Evolutionary conservation across 2,113 vertebrate species (phyloP).

Genomic region (Leptosomus discolor): DNA sequence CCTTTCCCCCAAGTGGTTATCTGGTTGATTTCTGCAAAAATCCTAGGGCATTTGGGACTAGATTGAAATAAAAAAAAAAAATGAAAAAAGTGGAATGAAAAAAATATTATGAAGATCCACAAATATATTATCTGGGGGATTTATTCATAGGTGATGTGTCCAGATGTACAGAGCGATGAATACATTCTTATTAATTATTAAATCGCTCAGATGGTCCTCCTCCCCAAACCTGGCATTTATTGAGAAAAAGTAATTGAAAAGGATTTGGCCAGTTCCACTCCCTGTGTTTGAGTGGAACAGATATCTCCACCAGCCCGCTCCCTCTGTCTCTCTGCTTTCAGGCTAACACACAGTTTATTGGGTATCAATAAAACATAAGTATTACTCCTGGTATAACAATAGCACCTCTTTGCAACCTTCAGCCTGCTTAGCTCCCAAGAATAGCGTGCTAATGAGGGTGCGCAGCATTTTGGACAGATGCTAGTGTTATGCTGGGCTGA

Average conservation of each 20-base stretch:
- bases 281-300: background rate
- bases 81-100: background rate
- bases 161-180: background rate
- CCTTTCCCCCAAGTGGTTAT: background rate
- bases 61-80: background rate
- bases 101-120: background rate
- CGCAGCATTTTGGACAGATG: constrained; percentile 59
- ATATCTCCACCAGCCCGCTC: background rate
- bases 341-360: constrained; percentile 35
- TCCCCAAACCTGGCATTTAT: background rate
- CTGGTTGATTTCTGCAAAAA: background rate
- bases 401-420: constrained; percentile 48
- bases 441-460: constrained; percentile 56
- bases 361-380: constrained; percentile 58
- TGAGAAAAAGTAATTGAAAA: constrained; percentile 46
- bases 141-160: constrained; percentile 24
- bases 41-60: background rate
- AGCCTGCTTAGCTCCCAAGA: constrained; percentile 46
- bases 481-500: constrained; percentile 62
- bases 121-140: background rate
- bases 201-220: constrained; percentile 25
- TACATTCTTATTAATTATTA: constrained; percentile 53
- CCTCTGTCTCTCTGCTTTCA: background rate
- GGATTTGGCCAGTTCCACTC: constrained; percentile 26
- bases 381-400: constrained; percentile 57